Conservation (phyloP, 2,113 vertebrate genomes). For the Pelusios castaneus region DNA sequence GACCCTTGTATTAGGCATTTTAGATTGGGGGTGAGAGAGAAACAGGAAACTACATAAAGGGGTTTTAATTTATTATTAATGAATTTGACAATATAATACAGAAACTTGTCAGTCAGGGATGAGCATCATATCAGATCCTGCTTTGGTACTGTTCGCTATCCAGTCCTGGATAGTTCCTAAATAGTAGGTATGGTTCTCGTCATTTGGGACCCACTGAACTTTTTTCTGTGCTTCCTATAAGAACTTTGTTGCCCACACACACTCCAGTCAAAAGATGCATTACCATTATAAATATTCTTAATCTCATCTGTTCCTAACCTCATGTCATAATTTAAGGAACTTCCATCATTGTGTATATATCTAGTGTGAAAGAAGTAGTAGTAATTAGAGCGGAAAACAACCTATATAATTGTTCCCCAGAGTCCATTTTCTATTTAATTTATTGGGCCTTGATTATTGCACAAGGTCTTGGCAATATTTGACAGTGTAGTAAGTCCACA, state of each 20-base stretch:
- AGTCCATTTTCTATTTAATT: background rate
- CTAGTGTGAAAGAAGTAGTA: background rate
- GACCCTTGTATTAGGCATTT: no score
- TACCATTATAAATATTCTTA: background rate
- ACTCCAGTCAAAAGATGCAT: background rate
- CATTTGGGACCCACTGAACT: background rate
- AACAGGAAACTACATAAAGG: no score
- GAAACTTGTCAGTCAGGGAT: no score
- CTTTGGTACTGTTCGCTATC: no score
- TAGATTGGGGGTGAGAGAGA: no score
- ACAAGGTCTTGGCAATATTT: background rate
- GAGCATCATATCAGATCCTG: no score
- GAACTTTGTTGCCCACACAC: background rate
- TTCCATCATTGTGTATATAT: background rate
- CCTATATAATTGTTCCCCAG: background rate
- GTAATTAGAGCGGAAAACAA: background rate
- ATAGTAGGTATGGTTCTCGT: background rate
- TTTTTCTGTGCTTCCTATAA: background rate
- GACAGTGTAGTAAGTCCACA: background rate
- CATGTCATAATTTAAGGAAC: background rate
- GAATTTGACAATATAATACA: no score
- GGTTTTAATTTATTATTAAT: no score
- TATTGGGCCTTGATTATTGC: background rate
- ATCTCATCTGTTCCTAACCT: background rate
- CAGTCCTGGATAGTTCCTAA: no score